Percentiles rank a stretch among this genome's conserved stretches.
These are phyloP conservation scores for Colius striatus DNA, from an alignment of 2,113 vertebrate genomes.

Conservation along the genomic window DNA sequence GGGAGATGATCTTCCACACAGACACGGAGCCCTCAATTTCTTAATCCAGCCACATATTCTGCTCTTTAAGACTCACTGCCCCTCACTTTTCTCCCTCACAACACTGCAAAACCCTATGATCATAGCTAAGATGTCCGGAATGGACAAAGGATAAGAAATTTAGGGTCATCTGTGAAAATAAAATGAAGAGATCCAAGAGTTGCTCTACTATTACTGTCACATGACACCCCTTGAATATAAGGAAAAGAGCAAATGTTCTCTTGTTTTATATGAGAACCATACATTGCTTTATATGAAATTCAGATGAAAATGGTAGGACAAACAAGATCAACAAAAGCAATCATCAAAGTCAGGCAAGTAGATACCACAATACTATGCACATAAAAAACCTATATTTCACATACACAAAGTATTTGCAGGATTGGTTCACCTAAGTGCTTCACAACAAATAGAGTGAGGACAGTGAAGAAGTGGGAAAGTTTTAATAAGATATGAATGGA, in stretches of 20 bases:
- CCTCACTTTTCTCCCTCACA: neutral
- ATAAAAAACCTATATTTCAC: neutral
- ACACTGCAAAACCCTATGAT: neutral
- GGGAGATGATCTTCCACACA: neutral
- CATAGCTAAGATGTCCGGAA: neutral
- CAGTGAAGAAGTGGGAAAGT: neutral
- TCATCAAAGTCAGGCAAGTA: neutral
- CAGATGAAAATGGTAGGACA: neutral
- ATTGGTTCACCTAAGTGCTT: neutral
- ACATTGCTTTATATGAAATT: neutral
- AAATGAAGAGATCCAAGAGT: neutral
- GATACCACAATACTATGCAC: neutral
- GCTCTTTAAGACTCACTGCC: neutral
- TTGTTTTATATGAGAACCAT: neutral
- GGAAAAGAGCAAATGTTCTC: neutral
- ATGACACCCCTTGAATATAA: neutral
- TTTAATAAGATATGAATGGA: neutral
- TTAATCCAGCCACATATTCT: neutral
- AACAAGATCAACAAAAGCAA: neutral
- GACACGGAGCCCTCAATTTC: neutral
- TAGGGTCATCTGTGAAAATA: neutral
- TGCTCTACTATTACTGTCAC: neutral
- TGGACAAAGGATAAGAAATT: neutral
- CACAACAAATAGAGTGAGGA: neutral
- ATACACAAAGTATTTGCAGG: neutral